Evolutionary conservation across 2,888 invertebrate genomes (phyloP), one percentile per base, ranked within the genome.

Genomic region (Pseudolycoriella hygida): DNA sequence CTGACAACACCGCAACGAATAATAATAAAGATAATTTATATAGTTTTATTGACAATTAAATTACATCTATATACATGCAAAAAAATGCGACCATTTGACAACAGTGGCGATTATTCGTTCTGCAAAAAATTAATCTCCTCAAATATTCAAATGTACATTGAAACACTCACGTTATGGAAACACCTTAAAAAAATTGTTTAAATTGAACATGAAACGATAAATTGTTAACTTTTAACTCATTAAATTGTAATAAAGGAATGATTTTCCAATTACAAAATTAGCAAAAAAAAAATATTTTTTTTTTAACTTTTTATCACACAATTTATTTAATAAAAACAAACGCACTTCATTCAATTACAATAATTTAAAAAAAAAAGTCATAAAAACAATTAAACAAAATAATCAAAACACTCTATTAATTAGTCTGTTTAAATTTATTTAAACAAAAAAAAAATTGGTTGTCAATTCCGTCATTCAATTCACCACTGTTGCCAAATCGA

Each of bases 401-500:
- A 25, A 25, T 6, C 25, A 25, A 25, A 25, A 25, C 4, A 25
- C 25, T 25, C 25, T 8, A 25, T 25, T 25, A 25, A 25, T 25
- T 25, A 25, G 25, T 25, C 25, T 4, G 4, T 25, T 25, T 25
- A 25, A 25, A 17, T 17, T 40, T 40, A 19, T 40, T 40, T 19
- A 19, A 41, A 41, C 11, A 41, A 41, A 41, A 41, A 41, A 25
- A 41, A 40, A 18, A 39, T 39, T 39, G 11, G 17, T 25, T 25
- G 25, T 25, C 25, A 25, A 6, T 25, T 25, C 25, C 25, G 25
- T 25, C 25, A 25, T 25, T 25, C 25, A 25, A 6, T 6, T 25
- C 25, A 25, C 25, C 48, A 54, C 40, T 46, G 54, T 53, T 56
- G 57, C 57, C 57, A 57, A 57, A 57, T 55, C 56, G 54, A 56